phyloP scores from a whole-genome alignment of 2,888 invertebrate genomes.

The Epinotia demarniana region DNA sequence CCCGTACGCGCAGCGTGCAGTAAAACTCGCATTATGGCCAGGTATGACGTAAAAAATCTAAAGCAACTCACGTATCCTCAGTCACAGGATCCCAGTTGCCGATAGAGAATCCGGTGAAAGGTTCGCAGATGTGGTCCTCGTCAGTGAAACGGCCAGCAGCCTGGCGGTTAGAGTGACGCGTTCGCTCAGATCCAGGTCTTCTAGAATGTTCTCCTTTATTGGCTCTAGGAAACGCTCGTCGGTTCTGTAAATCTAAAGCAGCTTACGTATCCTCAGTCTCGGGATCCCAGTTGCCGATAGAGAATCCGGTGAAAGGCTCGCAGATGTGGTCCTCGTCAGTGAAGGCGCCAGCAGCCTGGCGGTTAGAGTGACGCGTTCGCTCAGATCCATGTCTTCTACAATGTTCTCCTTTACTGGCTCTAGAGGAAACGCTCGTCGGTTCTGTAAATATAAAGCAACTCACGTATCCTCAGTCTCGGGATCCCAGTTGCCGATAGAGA shows the following conservation, averaged over 20 bases:
- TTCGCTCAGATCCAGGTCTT: conserved; percentile 64
- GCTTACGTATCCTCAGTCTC: conserved; percentile 76
- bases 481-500: conserved; percentile 86
- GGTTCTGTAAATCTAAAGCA: conserved; percentile 58
- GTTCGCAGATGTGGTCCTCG: conserved; percentile 82
- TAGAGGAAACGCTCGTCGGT: conserved; percentile 72
- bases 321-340: conserved; percentile 79
- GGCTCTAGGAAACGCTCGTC: conserved; percentile 71
- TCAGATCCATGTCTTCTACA: conserved; percentile 65
- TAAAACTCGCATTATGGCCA: too few relatives aligned
- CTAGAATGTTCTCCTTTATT: conserved; percentile 68
- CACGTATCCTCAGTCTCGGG: conserved; percentile 79
- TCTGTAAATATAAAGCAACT: conserved; percentile 54
- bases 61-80: conserved; percentile 68
- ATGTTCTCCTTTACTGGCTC: conserved; percentile 70
- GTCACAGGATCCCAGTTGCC: conserved; percentile 84
- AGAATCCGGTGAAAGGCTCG: conserved; percentile 85
- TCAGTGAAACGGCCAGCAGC: too few relatives aligned
- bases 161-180: conserved; percentile 61
- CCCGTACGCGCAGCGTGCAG: too few relatives aligned
- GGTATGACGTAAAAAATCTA: too few relatives aligned
- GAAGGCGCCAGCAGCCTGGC: conserved; percentile 65
- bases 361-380: conserved; percentile 60
- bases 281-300: conserved; percentile 85
- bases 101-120: conserved; percentile 86